Percentiles rank a stretch among this genome's conserved stretches.
phyloP scores from a whole-genome alignment of 2,797 vertebrate species.

The Carcharodon carcharias region DNA sequence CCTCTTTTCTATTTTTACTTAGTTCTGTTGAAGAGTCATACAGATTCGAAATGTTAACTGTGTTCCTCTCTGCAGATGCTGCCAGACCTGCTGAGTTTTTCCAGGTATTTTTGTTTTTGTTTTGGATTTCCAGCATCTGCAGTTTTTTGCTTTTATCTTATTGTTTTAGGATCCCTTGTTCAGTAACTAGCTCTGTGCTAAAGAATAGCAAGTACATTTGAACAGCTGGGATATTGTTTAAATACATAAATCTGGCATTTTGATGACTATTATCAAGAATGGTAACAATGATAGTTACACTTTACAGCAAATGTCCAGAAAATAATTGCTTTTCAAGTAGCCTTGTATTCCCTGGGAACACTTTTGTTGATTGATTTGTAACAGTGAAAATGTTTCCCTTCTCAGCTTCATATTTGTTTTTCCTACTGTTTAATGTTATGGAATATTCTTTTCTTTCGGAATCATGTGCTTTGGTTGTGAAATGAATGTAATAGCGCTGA shows the following conservation, averaged over 20 bases:
- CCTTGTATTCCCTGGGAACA: not conserved
- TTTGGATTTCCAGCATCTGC: too few species aligned
- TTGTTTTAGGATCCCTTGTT: not conserved
- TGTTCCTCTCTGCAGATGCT: too few species aligned
- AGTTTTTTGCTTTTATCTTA: not conserved
- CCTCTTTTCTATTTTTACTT: too few species aligned
- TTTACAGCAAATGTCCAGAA: constrained; percentile 15
- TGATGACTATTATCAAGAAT: not conserved
- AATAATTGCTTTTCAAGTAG: constrained; percentile 27
- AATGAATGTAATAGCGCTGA: not conserved
- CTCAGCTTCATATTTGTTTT: not conserved
- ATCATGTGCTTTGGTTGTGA: not conserved
- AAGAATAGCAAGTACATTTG: constrained; percentile 1
- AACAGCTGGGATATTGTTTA: constrained; percentile 7
- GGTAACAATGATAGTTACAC: not conserved
- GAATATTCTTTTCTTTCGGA: not conserved
- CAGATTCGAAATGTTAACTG: too few species aligned
- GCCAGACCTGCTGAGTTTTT: too few species aligned
- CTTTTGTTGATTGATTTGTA: not conserved
- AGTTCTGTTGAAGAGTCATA: too few species aligned
- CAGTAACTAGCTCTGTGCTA: not conserved
- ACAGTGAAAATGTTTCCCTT: not conserved
- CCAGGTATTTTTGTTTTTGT: too few species aligned
- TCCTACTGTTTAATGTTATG: not conserved
- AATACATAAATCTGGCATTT: not conserved